These are phyloP conservation scores for Pycnomerus fuliginosus DNA, from an alignment of 2,888 invertebrate genomes.

Conservation along the genomic window DNA sequence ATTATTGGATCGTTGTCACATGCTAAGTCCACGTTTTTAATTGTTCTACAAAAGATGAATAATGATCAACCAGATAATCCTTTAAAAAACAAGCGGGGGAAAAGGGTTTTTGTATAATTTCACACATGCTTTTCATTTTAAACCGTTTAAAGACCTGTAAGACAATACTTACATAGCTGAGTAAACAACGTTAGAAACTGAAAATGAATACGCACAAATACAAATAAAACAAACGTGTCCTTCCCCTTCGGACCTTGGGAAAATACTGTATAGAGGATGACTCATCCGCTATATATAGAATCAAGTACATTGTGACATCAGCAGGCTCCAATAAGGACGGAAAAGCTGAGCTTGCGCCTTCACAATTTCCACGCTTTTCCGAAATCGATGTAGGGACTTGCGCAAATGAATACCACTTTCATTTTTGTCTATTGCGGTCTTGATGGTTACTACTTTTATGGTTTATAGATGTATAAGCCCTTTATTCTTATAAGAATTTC, in stretches of 20 bases:
- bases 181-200: constrained; percentile 5
- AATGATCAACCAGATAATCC: too few species aligned
- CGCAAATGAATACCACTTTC: constrained; percentile 32
- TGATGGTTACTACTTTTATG: constrained; percentile 32
- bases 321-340: constrained; percentile 40
- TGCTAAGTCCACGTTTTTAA: too few species aligned
- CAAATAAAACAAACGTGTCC: constrained; percentile 40
- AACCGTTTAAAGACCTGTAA: too few species aligned
- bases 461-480: constrained; percentile 26
- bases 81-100: too few species aligned
- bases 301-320: constrained; percentile 44
- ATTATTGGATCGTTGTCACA: too few species aligned
- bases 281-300: constrained; percentile 51
- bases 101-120: too few species aligned
- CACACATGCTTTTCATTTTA: too few species aligned
- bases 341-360: constrained; percentile 41
- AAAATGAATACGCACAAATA: constrained; percentile 30
- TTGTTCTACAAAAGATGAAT: too few species aligned
- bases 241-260: constrained; percentile 40
- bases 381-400: constrained; percentile 40
- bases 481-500: constrained; percentile 4
- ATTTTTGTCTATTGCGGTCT: constrained; percentile 34
- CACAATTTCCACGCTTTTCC: constrained; percentile 32
- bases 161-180: too few species aligned
- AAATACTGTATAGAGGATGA: constrained; percentile 51